Percentiles rank a stretch among this genome's conserved stretches.
phyloP scores from a whole-genome alignment of 2,888 invertebrate species.

The Tolmerus cingulatus region DNA sequence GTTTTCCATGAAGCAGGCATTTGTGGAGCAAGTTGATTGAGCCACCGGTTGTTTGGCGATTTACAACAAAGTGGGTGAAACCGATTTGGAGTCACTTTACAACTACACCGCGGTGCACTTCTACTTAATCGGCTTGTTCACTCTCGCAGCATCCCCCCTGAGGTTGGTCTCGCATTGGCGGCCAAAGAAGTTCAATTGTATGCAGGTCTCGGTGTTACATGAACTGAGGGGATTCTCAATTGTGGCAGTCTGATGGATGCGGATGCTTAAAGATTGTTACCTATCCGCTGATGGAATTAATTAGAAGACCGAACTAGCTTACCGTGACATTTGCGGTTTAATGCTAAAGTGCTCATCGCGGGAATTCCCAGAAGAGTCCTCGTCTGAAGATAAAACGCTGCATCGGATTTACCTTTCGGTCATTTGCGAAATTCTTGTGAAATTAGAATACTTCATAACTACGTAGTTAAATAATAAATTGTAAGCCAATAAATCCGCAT shows the following conservation, averaged over 20 bases:
- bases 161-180: neutral
- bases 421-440: neutral
- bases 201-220: neutral
- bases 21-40: neutral
- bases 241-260: neutral
- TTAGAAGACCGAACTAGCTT: constrained; percentile 18
- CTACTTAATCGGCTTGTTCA: neutral
- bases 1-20: neutral
- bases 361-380: constrained; percentile 7
- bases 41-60: neutral
- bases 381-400: neutral
- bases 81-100: neutral
- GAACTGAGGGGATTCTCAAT: neutral
- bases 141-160: neutral
- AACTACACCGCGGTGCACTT: neutral
- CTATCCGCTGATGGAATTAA: neutral
- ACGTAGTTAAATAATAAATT: neutral
- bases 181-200: neutral
- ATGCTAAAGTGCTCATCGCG: constrained; percentile 43
- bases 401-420: neutral
- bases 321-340: constrained; percentile 45
- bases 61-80: neutral
- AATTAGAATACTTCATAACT: neutral
- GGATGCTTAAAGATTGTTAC: neutral
- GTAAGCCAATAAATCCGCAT: neutral